Evolutionary conservation across 2,888 invertebrate genomes (phyloP), one percentile per base, ranked within the genome.

Genomic region (Didymodactylos carnosus): DNA sequence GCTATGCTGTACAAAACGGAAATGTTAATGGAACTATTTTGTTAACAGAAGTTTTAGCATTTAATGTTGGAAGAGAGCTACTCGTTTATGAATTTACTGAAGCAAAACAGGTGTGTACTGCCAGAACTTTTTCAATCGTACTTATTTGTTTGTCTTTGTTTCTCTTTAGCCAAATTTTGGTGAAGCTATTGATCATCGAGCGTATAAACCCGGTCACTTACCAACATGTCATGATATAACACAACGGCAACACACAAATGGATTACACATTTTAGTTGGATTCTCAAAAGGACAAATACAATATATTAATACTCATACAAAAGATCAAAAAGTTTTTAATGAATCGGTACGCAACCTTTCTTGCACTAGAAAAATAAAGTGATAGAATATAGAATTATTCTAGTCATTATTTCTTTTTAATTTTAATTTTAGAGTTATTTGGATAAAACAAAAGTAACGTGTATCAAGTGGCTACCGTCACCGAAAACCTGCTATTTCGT

Each of bases 151-250:
- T 79, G 78, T 8, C 76, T 78, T 43, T 39, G 43, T 51, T 53
- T 53, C n/a, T n/a, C n/a, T 51, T 53, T 7, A 62, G 62, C 14
- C 62, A 3, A 62, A 62, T 35, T 62, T 62, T 13, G 35, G 35
- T 62, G 62, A 94, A 84, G 95, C 95, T 53, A 89, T 97, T 79
- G 97, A 98, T 84, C 98, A 97, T 84, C 91, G 95, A 83, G 89
- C 94, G 81, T 98, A 98, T 85, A 97, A 97, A 86, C 95, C 95
- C 81, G 95, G 94, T 72, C 94, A 92, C 85, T 35, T 35, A 35
- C 98, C 97, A 25, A 98, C 97, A 39, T 97, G 95, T 84, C 98
- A 98, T 82, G 94, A 95, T 85, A 97, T 98, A 84, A 97, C 97
- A 86, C 87, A 88, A 72, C 79, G 81, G 72, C 79, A 82, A 5